These are phyloP conservation scores for Copsychus sechellarum DNA, from an alignment of 2,113 vertebrate species.

Conservation along the genomic window DNA sequence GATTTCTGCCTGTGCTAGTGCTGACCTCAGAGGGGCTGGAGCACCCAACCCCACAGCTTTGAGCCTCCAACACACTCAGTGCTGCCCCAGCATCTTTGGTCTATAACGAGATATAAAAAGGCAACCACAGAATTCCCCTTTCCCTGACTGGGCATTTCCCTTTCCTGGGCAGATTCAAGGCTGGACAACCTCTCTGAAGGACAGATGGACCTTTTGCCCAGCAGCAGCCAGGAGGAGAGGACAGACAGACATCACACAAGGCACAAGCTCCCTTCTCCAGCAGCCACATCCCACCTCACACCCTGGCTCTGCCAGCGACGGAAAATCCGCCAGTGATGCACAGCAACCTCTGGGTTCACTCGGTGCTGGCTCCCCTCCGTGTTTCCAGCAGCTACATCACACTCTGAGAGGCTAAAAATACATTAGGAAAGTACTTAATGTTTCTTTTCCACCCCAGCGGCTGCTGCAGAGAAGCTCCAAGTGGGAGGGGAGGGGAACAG, in stretches of 20 bases:
- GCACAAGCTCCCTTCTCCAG: not conserved
- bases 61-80: not conserved
- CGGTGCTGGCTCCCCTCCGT: slow-evolving; percentile 1
- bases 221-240: not conserved
- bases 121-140: not conserved
- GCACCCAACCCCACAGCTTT: not conserved
- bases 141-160: not conserved
- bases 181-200: not conserved
- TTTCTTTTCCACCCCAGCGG: not conserved
- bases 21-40: not conserved
- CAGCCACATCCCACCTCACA: not conserved
- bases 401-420: slow-evolving; percentile 53
- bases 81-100: not conserved
- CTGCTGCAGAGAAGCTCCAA: not conserved
- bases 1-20: not conserved
- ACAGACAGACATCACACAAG: not conserved
- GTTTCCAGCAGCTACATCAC: slow-evolving; percentile 42
- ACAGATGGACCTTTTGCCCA: not conserved
- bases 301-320: accelerated
- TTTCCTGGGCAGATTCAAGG: not conserved
- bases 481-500: not conserved
- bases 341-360: not conserved
- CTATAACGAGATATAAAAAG: not conserved
- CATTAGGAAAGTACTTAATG: slow-evolving; percentile 14
- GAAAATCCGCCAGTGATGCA: not conserved